A percentile compares a stretch with the other conserved stretches of the same genome.
Evolutionary conservation across 2,113 vertebrate species (phyloP).

Genomic region (Salminus brasiliensis): DNA sequence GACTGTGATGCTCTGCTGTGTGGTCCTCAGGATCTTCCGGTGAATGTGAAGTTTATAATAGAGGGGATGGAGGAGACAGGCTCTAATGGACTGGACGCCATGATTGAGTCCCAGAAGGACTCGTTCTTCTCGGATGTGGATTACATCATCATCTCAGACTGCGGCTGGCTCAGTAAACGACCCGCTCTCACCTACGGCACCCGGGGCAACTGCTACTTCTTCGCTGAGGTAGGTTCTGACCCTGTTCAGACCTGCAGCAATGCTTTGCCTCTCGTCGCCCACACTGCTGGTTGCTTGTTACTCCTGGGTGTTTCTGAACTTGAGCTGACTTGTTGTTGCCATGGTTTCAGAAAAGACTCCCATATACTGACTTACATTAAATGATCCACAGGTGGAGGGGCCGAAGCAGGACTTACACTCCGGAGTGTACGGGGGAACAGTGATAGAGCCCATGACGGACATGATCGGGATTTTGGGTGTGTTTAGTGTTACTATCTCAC

Average conservation of each 20-base stretch:
- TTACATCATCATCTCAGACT: constrained; percentile 82
- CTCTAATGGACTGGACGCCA: constrained; percentile 75
- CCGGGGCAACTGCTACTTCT: constrained; percentile 84
- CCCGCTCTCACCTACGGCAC: constrained; percentile 83
- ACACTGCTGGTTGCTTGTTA: too few species aligned
- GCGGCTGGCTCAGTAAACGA: constrained; percentile 75
- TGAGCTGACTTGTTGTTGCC: too few species aligned
- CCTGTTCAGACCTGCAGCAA: too few species aligned
- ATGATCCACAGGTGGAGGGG: constrained; percentile 78
- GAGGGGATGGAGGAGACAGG: constrained; percentile 86
- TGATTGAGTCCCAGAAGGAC: constrained; percentile 76
- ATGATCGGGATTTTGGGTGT: constrained; percentile 78
- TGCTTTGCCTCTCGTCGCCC: too few species aligned
- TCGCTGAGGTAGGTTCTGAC: constrained; percentile 81
- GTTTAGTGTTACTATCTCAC: neutral
- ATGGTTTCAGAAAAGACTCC: too few species aligned
- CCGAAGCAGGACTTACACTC: constrained; percentile 80
- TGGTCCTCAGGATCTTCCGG: constrained; percentile 76
- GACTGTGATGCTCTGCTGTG: neutral
- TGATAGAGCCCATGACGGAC: constrained; percentile 81
- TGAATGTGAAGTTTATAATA: constrained; percentile 82
- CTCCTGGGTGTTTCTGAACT: too few species aligned
- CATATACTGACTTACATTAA: too few species aligned
- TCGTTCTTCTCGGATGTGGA: constrained; percentile 81
- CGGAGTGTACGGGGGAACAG: constrained; percentile 76